Evolutionary conservation across 2,888 invertebrate species (phyloP).

Genomic region (Hydroisotoma schaefferi): DNA sequence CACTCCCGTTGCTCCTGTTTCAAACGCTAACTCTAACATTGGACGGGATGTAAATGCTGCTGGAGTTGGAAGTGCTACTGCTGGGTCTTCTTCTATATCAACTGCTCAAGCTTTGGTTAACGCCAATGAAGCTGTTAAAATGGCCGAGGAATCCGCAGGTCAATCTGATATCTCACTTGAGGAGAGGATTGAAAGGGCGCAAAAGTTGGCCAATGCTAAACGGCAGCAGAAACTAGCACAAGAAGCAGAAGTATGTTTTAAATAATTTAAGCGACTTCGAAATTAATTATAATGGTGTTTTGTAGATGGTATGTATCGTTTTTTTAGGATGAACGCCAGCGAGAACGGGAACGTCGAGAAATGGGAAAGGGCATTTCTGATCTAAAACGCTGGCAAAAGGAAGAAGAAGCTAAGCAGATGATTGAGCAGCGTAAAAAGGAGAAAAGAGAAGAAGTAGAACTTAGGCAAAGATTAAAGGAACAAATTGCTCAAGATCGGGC

Average conservation of each 20-base stretch:
- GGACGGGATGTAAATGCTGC: neutral
- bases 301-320: neutral
- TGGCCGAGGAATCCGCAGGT: slow-evolving; percentile 8
- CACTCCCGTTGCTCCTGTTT: slow-evolving; percentile 21
- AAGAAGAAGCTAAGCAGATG: slow-evolving; percentile 68
- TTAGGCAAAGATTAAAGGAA: slow-evolving; percentile 70
- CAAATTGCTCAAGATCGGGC: slow-evolving; percentile 83
- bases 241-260: slow-evolving; percentile 60
- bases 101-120: slow-evolving; percentile 11
- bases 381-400: slow-evolving; percentile 69
- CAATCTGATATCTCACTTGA: slow-evolving; percentile 49
- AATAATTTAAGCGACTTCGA: slow-evolving; percentile 11
- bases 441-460: slow-evolving; percentile 69
- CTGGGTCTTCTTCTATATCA: neutral
- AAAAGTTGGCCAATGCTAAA: slow-evolving; percentile 65
- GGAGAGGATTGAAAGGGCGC: slow-evolving; percentile 64
- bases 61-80: neutral
- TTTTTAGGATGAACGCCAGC: slow-evolving; percentile 53
- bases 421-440: slow-evolving; percentile 72
- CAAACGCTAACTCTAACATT: neutral
- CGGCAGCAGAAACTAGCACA: slow-evolving; percentile 63
- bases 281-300: neutral
- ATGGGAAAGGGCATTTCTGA: slow-evolving; percentile 70
- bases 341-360: slow-evolving; percentile 69
- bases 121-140: slow-evolving; percentile 12